Percentiles rank a stretch among this genome's conserved stretches.
Conservation (phyloP, 2,797 vertebrate genomes). For the Schizopygopsis malacanthus region DNA sequence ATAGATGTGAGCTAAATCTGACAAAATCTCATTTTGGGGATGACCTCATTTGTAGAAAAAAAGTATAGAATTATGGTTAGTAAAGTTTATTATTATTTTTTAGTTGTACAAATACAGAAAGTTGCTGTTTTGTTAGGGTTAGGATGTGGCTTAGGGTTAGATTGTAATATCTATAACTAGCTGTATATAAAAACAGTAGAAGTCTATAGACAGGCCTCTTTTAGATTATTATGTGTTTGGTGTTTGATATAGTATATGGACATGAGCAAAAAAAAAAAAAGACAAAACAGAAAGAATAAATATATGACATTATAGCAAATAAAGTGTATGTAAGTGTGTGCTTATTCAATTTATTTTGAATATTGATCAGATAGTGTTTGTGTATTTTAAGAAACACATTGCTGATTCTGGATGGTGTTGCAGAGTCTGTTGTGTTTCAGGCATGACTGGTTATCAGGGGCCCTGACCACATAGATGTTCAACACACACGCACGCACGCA, state of each 20-base stretch:
- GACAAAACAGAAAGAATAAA: no score
- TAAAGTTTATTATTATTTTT: neutral
- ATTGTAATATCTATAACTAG: neutral
- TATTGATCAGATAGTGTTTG: neutral
- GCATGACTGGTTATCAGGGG: conserved; percentile 88
- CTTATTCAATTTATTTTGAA: neutral
- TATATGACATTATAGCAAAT: no score
- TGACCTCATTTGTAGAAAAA: neutral
- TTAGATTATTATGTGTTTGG: neutral
- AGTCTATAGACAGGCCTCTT: neutral
- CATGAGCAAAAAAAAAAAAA: no score
- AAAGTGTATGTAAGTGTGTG: neutral
- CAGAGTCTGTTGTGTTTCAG: conserved; percentile 87
- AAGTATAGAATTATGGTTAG: neutral
- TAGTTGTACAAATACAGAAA: neutral
- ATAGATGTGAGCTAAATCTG: neutral
- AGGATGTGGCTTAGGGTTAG: neutral
- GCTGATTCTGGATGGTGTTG: conserved; percentile 86
- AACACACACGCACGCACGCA: neutral
- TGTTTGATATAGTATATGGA: neutral
- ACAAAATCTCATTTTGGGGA: neutral
- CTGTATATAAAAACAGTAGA: neutral
- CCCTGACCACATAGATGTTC: conserved; percentile 83
- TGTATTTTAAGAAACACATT: conserved; percentile 84
- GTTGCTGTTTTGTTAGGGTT: no score